Evolutionary conservation across 2,113 vertebrate species (phyloP), one percentile per base, ranked within the genome.

Genomic region (Coptodon rendalli): DNA sequence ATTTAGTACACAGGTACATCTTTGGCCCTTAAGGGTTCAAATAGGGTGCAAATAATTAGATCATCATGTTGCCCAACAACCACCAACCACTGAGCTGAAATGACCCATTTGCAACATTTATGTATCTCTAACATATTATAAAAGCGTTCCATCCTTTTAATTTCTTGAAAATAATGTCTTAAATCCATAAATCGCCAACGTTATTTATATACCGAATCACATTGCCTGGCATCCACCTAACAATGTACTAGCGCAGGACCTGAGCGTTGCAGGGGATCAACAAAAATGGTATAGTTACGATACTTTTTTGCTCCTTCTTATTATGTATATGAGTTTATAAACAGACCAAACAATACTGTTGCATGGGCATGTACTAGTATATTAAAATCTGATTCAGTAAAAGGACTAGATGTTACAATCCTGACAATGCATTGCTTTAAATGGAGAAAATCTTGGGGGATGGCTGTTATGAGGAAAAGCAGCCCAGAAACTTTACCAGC

Each of bases 401-500:
- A 19, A 63, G 59, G 59, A 63, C 59, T 19, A 63, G 59, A 36
- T 63, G 59, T 63, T 63, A 63, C 9, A 63, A 34, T 63, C 59
- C 59, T 63, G 59, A 19, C 59, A 63, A 34, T 6, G 16, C 57
- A 34, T 61, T 61, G 57, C 29, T 61, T 61, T 61, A 34, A 31
- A 31, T 59, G 27, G 14, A 59, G 7, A 59, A 31, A 36, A 36
- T 61, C 57, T 34, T 61, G 57, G 29, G 0, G 29, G 29, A 61
- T 63, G 29, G 59, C 2, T 63, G 16, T 63, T 3, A 34, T 63
- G 59, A 34, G 59, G 5, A 61, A 63, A 63, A 63, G 59, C 29
- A 63, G 16, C 9, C 2, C 59, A 63, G 31, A 63, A 63, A 63
- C 31, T 36, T 36, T 11, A 63, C 29, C 29, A 34, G 16, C 59